These are phyloP conservation scores for Malthinus seriepunctatus DNA, from an alignment of 2,888 invertebrate genomes.

Conservation along the genomic window DNA sequence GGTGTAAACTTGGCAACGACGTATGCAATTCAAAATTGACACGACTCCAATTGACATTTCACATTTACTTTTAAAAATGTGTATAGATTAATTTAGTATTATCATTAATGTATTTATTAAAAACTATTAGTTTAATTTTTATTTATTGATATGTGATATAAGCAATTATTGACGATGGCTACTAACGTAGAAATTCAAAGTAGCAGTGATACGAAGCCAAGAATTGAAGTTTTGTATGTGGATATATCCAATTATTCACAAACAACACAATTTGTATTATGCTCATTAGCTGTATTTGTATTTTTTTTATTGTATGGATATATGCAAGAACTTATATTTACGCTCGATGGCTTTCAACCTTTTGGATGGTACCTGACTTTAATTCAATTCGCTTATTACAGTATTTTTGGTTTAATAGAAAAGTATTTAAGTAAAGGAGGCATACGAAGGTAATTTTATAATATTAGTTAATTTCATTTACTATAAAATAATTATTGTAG, in stretches of 20 bases:
- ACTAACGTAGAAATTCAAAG: neutral
- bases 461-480: neutral
- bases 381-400: slow-evolving; percentile 88
- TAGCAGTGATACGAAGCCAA: neutral
- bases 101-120: too few relatives aligned
- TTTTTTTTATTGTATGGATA: slow-evolving; percentile 92
- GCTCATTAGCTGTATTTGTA: slow-evolving; percentile 79
- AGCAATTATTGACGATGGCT: neutral
- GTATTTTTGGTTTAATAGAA: slow-evolving; percentile 79
- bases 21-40: too few relatives aligned
- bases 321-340: slow-evolving; percentile 89
- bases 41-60: too few relatives aligned
- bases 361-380: slow-evolving; percentile 92
- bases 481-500: slow-evolving; percentile 57
- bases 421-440: slow-evolving; percentile 56
- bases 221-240: slow-evolving; percentile 68
- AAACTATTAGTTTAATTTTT: neutral
- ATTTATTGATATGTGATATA: neutral
- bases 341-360: slow-evolving; percentile 84
- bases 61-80: too few relatives aligned
- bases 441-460: slow-evolving; percentile 24
- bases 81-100: too few relatives aligned
- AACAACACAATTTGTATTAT: slow-evolving; percentile 73
- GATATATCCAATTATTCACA: slow-evolving; percentile 69
- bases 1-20: too few relatives aligned